These are phyloP conservation scores for Amphiprion clarkii DNA, from an alignment of 2,797 vertebrate genomes.

Conservation along the genomic window DNA sequence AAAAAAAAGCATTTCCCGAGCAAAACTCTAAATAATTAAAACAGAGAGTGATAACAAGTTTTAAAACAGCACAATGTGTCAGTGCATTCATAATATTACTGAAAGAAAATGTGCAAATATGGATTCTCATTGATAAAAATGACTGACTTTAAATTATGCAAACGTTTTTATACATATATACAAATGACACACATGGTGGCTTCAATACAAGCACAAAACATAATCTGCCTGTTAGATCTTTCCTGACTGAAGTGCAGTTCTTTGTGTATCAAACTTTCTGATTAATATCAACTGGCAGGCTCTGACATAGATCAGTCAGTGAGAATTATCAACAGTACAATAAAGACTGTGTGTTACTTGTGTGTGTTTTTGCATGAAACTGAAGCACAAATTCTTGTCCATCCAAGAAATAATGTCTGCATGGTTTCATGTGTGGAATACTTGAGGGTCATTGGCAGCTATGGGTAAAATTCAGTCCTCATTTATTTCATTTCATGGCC, in stretches of 20 bases:
- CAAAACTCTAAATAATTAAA: background rate
- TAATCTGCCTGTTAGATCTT: constrained; percentile 7
- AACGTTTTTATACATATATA: background rate
- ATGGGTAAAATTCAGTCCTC: constrained; percentile 7
- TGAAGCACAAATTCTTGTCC: constrained; percentile 26
- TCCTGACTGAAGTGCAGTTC: background rate
- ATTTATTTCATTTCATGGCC: constrained; percentile 41
- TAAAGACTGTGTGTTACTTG: constrained; percentile 39
- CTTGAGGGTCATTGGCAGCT: constrained; percentile 6
- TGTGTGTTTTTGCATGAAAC: constrained; percentile 44
- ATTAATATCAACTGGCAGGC: constrained; percentile 29
- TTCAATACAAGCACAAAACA: background rate
- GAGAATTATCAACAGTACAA: constrained; percentile 56
- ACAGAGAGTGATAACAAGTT: too few relatives aligned
- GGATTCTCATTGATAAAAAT: background rate
- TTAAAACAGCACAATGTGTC: background rate
- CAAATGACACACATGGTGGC: background rate
- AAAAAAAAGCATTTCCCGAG: background rate
- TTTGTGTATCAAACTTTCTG: constrained; percentile 20
- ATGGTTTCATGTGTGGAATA: constrained; percentile 29
- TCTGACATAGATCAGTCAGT: constrained; percentile 36
- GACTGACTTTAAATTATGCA: background rate
- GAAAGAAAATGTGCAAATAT: background rate
- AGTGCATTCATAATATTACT: too few relatives aligned
- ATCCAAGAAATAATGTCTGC: constrained; percentile 29